Base-by-base conservation (phyloP, 2,113 vertebrate genomes). In the Saguinus midas region DNA sequence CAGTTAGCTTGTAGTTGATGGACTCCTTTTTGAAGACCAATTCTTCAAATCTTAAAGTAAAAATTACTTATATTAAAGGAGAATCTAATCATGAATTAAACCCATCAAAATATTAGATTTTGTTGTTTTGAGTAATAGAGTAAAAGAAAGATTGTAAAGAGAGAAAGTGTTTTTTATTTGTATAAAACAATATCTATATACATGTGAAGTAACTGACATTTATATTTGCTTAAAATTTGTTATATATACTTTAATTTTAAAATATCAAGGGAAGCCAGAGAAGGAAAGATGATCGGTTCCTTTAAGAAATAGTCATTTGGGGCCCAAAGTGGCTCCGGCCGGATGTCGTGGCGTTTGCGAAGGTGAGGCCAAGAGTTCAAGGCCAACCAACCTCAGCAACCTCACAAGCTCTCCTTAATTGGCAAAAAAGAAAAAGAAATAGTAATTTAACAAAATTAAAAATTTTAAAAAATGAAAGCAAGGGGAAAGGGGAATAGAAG, bases 1-100 rank as follows among this genome's bases (percentile, higher is more conserved):
- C 1, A 4, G 1, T 21, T 32, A 0, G 0, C n/a, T 70, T 68
- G 4, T 29, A 45, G 14, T n/a, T 17, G 64, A 6, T 85, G 8
- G 35, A 21, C 12, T 52, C n/a, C 20, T 86, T 92, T 50, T 57
- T 76, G 32, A 66, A 64, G 8, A 52, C 1, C 37, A 52, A 5
- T 25, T n/a, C 8, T 3, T 72, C 11, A 50, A 25, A 50, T 45
- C 48, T 27, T 25, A 6, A 48, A 48, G 2, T 58, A 32, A 17
- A 21, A n/a, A 66, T 32, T 45, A 11, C 25, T 76, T 25, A 76
- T 4, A 20, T 76, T 58, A 75, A 37, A 52, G 45, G 35, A 84
- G n/a, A 81, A 64, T 1, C 25, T 35, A 35, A 13, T 35, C 1
- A 35, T 72, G 35, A 70, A 17, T 52, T 58, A 61, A 13, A 35